phyloP scores from a whole-genome alignment of 2,797 vertebrate species.

The Scyliorhinus canicula region DNA sequence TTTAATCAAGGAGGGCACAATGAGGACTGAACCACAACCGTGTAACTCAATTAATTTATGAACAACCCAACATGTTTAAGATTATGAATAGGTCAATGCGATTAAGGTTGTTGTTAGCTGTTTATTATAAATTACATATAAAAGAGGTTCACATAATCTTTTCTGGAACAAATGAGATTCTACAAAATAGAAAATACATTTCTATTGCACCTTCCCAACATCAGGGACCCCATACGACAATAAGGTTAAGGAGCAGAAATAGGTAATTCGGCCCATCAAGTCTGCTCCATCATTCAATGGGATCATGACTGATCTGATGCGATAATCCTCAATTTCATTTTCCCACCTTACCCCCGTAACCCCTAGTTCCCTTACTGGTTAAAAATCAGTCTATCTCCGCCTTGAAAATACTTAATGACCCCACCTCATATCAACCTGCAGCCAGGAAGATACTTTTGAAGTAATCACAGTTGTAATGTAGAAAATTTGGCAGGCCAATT shows the following conservation, averaged over 20 bases:
- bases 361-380: no score
- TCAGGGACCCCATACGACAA: not conserved
- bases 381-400: no score
- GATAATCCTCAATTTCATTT: no score
- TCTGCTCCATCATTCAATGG: no score
- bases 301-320: no score
- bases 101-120: not conserved
- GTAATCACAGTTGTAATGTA: not conserved
- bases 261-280: no score
- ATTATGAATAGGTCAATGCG: not conserved
- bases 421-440: no score
- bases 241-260: no score
- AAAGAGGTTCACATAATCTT: not conserved
- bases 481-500: not conserved
- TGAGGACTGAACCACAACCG: not conserved
- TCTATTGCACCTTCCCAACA: not conserved
- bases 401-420: no score
- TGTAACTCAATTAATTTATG: not conserved
- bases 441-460: not conserved
- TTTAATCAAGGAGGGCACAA: not conserved
- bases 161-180: not conserved
- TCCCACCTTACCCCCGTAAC: no score
- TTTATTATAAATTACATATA: not conserved
- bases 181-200: not conserved
- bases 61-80: not conserved